Base-by-base conservation (phyloP, 2,113 vertebrate genomes). In the Canis aureus region DNA sequence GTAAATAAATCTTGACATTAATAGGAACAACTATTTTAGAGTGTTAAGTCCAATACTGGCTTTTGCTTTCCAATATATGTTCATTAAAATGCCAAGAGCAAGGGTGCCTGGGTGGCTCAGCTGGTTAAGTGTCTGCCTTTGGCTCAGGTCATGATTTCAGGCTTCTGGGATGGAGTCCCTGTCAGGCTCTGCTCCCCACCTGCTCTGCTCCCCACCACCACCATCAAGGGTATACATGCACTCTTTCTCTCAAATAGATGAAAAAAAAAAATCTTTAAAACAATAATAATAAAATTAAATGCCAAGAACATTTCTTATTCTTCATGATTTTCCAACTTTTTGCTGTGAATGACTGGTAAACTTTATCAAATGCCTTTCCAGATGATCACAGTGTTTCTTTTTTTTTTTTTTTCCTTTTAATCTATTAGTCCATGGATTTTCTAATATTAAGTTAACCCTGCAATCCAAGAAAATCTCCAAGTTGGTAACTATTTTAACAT, bases 321-420 rank as follows among this genome's bases (percentile, higher is more conserved):
- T 62, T 91, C 49, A 38, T 13, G 10, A 3, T 81, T 82, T 97
- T 91, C 86, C n/a, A 76, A 29, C 43, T 59, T 51, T 92, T 71
- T 84, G 20, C 19, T 84, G 53, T 83, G 80, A 91, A 64, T 38
- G n/a, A 16, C 57, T 83, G n/a, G 59, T 89, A 43, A 93, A 87
- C 87, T 94, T 92, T 66, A 83, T 55, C 69, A 92, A 97, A 67
- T 55, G 16, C 6, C 27, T 95, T 97, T 62, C 43, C 9, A 60
- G 10, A 69, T 80, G 20, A 95, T 57, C n/a, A 55, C 38, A 81
- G 32, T 11, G 10, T 53, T 82, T 38, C 59, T 78, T 87, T 93
- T 7, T 43, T 43, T 43, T 43, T 43, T 43, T 85, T 92, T 86
- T 94, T 62, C 53, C 38, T 64, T 91, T 91, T 57, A 81, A 62